A percentile compares a stretch with the other conserved stretches of the same genome.
phyloP scores from a whole-genome alignment of 2,888 invertebrate species.

The Bursaphelenchus okinawaensis region DNA sequence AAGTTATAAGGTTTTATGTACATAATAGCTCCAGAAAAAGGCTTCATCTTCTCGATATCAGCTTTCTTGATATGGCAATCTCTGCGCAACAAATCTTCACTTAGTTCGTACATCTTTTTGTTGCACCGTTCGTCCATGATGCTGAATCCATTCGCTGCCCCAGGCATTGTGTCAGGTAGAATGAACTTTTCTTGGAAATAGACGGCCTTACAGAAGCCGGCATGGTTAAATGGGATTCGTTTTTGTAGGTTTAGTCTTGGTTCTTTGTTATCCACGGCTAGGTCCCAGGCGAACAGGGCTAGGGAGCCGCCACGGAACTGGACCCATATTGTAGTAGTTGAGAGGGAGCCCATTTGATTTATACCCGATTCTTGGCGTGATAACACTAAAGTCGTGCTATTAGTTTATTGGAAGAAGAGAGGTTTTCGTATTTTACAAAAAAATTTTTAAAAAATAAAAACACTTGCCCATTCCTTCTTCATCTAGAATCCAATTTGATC shows the following conservation, averaged over 20 bases:
- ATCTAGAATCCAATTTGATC: neutral
- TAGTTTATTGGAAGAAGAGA: too few relatives aligned
- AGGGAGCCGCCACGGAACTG: constrained; percentile 13
- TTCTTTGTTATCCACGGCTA: neutral
- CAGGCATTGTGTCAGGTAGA: constrained; percentile 14
- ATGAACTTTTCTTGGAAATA: constrained; percentile 8
- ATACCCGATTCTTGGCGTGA: neutral
- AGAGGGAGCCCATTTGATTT: constrained; percentile 1
- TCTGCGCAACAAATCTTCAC: constrained; percentile 4
- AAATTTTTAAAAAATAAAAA: neutral
- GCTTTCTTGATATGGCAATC: neutral
- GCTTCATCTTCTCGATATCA: neutral
- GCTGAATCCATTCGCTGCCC: constrained; percentile 10
- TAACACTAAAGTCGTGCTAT: too few relatives aligned
- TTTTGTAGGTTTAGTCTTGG: constrained; percentile 8
- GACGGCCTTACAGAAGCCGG: constrained; percentile 9
- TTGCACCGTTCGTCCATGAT: constrained; percentile 10
- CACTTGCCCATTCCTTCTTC: constrained; percentile 10
- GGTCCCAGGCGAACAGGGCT: constrained; percentile 5
- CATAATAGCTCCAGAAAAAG: constrained; percentile 3
- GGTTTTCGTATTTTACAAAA: neutral
- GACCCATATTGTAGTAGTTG: constrained; percentile 10
- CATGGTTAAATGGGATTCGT: neutral
- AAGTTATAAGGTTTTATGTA: constrained; percentile 1
- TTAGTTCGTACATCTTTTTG: constrained; percentile 13